Conservation (phyloP, 2,888 invertebrate species). For the Bruchidius siliquastri region DNA sequence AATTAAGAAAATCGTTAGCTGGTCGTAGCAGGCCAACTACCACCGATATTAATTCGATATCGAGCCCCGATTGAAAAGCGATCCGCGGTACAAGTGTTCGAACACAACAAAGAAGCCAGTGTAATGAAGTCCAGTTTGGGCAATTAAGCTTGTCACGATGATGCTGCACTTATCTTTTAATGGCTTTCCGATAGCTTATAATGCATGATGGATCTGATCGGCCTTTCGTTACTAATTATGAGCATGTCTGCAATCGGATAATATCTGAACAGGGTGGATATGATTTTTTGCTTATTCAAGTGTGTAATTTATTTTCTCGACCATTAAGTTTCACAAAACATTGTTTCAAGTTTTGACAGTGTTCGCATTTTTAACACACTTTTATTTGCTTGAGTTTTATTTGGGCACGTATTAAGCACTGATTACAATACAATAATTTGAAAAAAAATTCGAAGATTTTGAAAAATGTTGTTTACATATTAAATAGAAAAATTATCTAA, state of each 20-base stretch:
- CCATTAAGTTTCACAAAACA: too few species aligned
- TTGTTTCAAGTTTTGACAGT: too few species aligned
- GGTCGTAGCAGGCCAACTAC: background rate
- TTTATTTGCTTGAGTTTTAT: too few species aligned
- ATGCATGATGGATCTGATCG: background rate
- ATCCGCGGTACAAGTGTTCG: background rate
- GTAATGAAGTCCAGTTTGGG: background rate
- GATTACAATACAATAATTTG: too few species aligned
- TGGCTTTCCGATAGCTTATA: background rate
- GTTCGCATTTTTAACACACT: too few species aligned
- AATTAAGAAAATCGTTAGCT: slow-evolving; percentile 10
- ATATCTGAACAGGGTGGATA: background rate
- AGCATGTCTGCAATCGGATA: background rate
- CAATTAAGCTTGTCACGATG: background rate
- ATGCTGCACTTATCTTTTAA: background rate
- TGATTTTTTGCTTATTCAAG: background rate
- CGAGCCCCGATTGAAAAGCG: background rate
- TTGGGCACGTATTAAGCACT: too few species aligned
- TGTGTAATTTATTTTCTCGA: too few species aligned
- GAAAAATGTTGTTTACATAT: too few species aligned
- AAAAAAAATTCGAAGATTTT: too few species aligned
- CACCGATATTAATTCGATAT: background rate
- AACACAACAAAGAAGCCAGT: background rate
- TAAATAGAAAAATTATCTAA: too few species aligned
- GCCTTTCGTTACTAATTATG: background rate